Conservation (phyloP, 2,797 vertebrate species). For the Pipistrellus kuhlii region DNA sequence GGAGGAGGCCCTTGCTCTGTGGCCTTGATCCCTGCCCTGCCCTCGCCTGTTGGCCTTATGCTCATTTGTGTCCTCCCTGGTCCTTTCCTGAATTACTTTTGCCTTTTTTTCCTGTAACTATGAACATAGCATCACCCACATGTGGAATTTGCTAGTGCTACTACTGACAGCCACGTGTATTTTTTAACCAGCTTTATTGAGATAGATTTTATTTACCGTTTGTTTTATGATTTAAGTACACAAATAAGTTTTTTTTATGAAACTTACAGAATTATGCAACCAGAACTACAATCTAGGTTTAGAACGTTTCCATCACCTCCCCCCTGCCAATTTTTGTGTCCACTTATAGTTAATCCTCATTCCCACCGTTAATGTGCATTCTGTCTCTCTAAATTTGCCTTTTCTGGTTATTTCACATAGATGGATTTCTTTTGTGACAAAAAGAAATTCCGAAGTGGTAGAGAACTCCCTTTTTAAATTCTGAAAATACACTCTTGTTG, state of each 20-base stretch:
- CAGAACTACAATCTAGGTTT: neutral
- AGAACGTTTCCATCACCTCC: neutral
- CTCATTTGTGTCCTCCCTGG: neutral
- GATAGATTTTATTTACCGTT: neutral
- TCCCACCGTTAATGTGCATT: neutral
- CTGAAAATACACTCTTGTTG: neutral
- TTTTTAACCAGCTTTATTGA: neutral
- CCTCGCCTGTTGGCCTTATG: neutral
- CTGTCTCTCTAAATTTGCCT: neutral
- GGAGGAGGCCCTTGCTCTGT: neutral
- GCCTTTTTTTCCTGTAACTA: neutral
- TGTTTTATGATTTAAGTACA: constrained; percentile 4
- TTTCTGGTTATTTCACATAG: constrained; percentile 22
- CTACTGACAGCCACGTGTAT: neutral
- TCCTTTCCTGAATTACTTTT: neutral
- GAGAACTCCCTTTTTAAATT: constrained; percentile 52
- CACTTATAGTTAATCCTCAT: constrained; percentile 10
- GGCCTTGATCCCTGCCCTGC: neutral
- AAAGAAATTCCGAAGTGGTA: neutral
- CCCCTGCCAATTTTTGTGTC: neutral
- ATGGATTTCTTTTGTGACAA: constrained; percentile 13
- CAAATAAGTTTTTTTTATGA: neutral
- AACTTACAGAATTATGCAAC: neutral
- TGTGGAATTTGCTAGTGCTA: neutral
- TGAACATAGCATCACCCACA: neutral